Base-by-base conservation (phyloP, 1,140 invertebrate genomes). In the Listronotus bonariensis region DNA sequence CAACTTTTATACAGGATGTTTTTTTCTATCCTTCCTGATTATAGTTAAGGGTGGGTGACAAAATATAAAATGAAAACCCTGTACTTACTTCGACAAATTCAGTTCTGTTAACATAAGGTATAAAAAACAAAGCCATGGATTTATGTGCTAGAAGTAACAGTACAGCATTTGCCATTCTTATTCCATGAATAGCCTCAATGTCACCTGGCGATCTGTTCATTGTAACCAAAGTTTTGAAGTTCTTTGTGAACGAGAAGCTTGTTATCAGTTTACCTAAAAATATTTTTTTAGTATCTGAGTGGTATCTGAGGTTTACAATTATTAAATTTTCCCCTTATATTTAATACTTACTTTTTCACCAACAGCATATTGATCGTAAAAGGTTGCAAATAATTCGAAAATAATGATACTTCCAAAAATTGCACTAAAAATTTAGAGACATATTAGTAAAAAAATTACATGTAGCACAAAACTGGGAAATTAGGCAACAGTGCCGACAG, bases 71-170 rank as follows among this genome's bases (percentile, higher is more conserved):
- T n/a, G n/a, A 43, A 57, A 18, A 18, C 9, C 36, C 34, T 41
- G 17, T 20, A 59, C 63, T 76, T 77, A 89, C 88, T 82, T 87
- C 87, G 11, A 85, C 80, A 84, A 87, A 89, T 42, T 80, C 77
- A 1, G 87, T 88, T 65, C 89, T 84, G 65, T 91, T 91, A 1
- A 84, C 72, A 69, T 86, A 90, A 26, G 89, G 88, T 60, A 83
- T 84, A 70, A 87, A 90, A 38, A 90, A 88, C 64, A 88, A 72
- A 0, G 89, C 87, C 86, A 91, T 87, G 2, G 87, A 88, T 73
- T 91, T 91, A 67, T 91, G 89, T 0, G 87, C 84, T 0, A 88
- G 20, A 7, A 90, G 72, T 38, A 91, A 73, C 69, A 87, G 82
- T 0, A 87, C 51, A 6, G 88, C 88, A 69, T 90, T 90, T 2